phyloP scores from a whole-genome alignment of 2,888 invertebrate genomes.

The Pasiphila rectangulata region DNA sequence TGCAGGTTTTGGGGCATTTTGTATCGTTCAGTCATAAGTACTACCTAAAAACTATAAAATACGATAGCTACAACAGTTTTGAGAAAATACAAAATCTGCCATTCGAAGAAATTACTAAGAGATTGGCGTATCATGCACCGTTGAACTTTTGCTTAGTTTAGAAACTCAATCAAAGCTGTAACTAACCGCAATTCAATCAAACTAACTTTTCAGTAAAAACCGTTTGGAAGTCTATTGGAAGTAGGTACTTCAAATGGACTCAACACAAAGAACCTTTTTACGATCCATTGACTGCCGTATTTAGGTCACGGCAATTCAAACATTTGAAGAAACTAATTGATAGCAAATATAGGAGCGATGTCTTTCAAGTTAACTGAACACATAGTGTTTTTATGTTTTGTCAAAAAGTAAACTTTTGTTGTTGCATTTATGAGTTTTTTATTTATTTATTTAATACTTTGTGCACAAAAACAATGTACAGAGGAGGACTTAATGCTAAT shows the following conservation, averaged over 20 bases:
- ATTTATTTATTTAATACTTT: no score
- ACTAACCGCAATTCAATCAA: slow-evolving; percentile 3
- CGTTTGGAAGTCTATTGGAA: background rate
- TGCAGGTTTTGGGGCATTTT: no score
- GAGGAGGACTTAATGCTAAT: no score
- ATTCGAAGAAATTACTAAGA: background rate
- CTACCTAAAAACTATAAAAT: no score
- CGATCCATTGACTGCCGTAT: slow-evolving; percentile 4
- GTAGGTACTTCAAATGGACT: background rate
- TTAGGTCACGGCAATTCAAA: slow-evolving; percentile 18
- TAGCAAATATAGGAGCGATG: slow-evolving; percentile 17
- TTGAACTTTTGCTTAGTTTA: slow-evolving; percentile 5
- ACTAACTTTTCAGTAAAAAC: slow-evolving; percentile 1
- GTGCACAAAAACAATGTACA: no score
- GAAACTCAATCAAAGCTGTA: slow-evolving; percentile 6
- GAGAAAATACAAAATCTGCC: no score
- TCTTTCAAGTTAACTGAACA: background rate
- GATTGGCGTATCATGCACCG: slow-evolving; percentile 5
- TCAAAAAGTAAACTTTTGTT: no score
- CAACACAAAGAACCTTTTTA: slow-evolving; percentile 5
- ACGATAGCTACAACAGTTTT: no score
- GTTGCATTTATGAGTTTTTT: no score
- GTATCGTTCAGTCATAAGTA: no score
- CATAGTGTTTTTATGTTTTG: no score
- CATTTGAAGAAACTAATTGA: slow-evolving; percentile 16